Evolutionary conservation across 2,113 vertebrate species (phyloP).

Genomic region (Leucoraja erinaceus): DNA sequence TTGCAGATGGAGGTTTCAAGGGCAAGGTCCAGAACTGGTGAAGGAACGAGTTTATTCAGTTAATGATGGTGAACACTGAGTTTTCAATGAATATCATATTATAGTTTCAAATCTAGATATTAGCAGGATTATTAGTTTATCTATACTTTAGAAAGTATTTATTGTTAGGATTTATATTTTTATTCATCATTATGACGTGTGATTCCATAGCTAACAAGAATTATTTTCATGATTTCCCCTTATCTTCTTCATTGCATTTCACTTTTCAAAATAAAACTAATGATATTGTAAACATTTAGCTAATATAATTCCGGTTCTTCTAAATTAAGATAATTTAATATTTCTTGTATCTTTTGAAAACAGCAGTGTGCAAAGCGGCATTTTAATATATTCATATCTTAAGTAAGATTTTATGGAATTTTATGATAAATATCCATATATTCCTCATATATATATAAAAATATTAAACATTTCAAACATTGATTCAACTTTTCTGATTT

Average conservation of each 20-base stretch:
- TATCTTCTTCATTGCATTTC: background rate
- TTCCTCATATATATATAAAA: background rate
- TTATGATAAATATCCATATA: background rate
- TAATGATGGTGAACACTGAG: too few species aligned
- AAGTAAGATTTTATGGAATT: background rate
- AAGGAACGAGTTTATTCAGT: too few species aligned
- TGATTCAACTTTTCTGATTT: background rate
- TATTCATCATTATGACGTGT: background rate
- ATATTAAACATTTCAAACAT: too few species aligned
- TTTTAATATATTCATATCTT: conserved; percentile 1
- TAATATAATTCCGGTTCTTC: background rate
- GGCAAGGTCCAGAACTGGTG: too few species aligned
- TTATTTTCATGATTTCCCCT: background rate
- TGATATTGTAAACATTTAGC: background rate
- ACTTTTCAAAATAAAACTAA: background rate
- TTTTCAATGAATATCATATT: too few species aligned
- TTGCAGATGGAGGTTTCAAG: too few species aligned
- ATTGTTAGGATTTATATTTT: background rate
- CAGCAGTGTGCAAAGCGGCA: background rate
- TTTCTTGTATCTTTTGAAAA: background rate
- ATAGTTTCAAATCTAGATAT: background rate
- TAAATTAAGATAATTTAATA: background rate
- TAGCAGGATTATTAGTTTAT: background rate
- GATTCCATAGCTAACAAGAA: background rate
- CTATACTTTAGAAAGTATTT: background rate